Evolutionary conservation across 2,113 vertebrate genomes (phyloP), one percentile per base, ranked within the genome.

Genomic region (Siphamia tubifer): DNA sequence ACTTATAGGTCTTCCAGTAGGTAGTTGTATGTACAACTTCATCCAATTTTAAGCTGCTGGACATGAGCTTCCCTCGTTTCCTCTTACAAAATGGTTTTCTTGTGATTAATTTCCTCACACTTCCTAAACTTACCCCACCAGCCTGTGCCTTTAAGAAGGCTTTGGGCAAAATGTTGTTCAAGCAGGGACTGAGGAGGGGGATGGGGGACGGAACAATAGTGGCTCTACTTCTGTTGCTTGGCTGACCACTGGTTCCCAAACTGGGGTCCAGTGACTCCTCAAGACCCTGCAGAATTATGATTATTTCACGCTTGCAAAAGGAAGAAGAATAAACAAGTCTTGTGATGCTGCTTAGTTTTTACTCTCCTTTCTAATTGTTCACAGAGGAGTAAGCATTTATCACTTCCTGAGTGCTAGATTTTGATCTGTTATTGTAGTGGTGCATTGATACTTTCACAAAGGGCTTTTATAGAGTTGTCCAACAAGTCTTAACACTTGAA

Each of bases 121-220:
- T 83, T 75, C 71, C 52, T 49, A 34, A 74, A 77, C 66, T 86
- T 73, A 49, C 64, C 49, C 55, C 61, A 36, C 55, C 58, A 65
- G 75, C 36, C 81, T 88, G 84, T 51, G 74, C 77, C 83, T 89
- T 89, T 89, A 90, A 90, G 88, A 74, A 34, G 55, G 77, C 79
- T 84, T 65, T 44, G 55, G 68, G 69, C 71, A 9, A 71, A 68
- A 68, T 77, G 76, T 88, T 87, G 79, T 87, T 49, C 51, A 68
- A 58, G 79, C 81, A 52, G 84, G 70, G 77, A 68, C 72, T 19
- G 58, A 40, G 82, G 75, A 83, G 79, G 90, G 88, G 91, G 86
- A 78, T 78, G 77, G 89, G 87, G 82, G 40, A 64, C 61, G 67
- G 87, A 92, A 92, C 90, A 92, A 92, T 91, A 86, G 75, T 66